These are phyloP conservation scores for Mythimna loreyi DNA, from an alignment of 2,888 invertebrate genomes.

Conservation along the genomic window DNA sequence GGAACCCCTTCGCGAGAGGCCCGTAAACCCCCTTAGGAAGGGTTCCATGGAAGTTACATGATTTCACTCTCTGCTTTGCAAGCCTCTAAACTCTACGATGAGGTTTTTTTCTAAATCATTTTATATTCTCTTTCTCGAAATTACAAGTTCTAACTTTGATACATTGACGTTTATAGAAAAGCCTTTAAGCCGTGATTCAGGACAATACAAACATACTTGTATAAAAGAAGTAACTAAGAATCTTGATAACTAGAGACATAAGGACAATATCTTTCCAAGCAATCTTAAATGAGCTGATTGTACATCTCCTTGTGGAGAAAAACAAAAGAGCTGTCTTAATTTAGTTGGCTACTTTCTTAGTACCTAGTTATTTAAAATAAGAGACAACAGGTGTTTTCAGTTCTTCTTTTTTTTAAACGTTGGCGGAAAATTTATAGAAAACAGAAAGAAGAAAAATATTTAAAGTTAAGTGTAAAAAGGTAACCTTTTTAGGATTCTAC, in stretches of 20 bases:
- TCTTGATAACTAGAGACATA: not conserved
- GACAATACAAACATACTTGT: not conserved
- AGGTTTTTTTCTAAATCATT: not conserved
- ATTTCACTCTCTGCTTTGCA: too few relatives aligned
- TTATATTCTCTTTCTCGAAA: conserved; percentile 24
- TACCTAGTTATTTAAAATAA: not conserved
- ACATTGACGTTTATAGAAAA: conserved; percentile 4
- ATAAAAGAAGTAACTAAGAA: conserved; percentile 16
- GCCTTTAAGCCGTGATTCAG: not conserved
- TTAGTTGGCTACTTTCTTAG: not conserved
- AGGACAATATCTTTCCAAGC: conserved; percentile 8
- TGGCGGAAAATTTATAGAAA: too few relatives aligned
- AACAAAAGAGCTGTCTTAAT: not conserved
- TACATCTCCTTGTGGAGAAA: not conserved
- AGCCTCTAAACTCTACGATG: too few relatives aligned
- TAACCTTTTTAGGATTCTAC: too few relatives aligned
- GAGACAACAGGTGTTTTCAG: not conserved
- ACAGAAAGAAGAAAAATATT: too few relatives aligned
- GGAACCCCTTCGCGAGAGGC: too few relatives aligned
- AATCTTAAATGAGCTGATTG: conserved; percentile 29
- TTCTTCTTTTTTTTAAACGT: too few relatives aligned
- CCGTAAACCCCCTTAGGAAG: too few relatives aligned
- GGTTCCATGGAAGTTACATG: too few relatives aligned
- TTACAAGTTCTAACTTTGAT: conserved; percentile 11
- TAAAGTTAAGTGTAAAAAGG: too few relatives aligned